These are phyloP conservation scores for Aphelenchoides fujianensis DNA, from an alignment of 1,140 invertebrate species.

Conservation along the genomic window DNA sequence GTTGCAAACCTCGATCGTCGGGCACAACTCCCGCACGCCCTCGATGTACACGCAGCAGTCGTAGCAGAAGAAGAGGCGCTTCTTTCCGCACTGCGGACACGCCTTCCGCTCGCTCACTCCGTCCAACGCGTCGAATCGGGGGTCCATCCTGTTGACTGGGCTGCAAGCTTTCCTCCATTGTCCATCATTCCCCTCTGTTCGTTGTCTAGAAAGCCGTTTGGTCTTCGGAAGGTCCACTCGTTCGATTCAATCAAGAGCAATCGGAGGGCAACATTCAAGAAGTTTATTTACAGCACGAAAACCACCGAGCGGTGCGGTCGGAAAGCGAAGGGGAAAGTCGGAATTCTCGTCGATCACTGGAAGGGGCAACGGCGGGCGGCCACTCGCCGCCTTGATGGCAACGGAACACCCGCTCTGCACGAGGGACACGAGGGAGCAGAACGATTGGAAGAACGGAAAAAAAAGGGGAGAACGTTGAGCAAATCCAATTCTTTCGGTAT, in stretches of 20 bases:
- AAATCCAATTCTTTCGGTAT: too few relatives aligned
- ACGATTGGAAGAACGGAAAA: too few relatives aligned
- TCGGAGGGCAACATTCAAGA: not conserved
- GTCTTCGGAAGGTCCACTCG: not conserved
- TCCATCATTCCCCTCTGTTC: not conserved
- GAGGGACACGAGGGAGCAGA: too few relatives aligned
- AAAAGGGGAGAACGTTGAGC: too few relatives aligned
- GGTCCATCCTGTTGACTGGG: constrained; percentile 1
- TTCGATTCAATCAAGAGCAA: constrained; percentile 1
- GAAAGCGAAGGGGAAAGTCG: not conserved
- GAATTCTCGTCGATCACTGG: too few relatives aligned
- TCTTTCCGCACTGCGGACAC: constrained; percentile 44
- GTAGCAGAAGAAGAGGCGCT: constrained; percentile 60
- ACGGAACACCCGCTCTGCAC: too few relatives aligned
- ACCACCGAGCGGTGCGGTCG: not conserved
- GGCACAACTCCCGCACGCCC: constrained; percentile 33
- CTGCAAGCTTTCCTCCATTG: too few relatives aligned
- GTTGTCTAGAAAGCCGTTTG: not conserved
- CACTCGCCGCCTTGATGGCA: too few relatives aligned
- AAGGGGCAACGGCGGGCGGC: too few relatives aligned
- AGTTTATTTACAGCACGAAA: not conserved
- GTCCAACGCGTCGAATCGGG: constrained; percentile 17
- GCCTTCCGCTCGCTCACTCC: constrained; percentile 35
- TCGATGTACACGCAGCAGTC: constrained; percentile 51
- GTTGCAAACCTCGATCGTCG: constrained; percentile 42